Evolutionary conservation across 2,888 invertebrate genomes (phyloP).

Genomic region (Drosophila rellima): DNA sequence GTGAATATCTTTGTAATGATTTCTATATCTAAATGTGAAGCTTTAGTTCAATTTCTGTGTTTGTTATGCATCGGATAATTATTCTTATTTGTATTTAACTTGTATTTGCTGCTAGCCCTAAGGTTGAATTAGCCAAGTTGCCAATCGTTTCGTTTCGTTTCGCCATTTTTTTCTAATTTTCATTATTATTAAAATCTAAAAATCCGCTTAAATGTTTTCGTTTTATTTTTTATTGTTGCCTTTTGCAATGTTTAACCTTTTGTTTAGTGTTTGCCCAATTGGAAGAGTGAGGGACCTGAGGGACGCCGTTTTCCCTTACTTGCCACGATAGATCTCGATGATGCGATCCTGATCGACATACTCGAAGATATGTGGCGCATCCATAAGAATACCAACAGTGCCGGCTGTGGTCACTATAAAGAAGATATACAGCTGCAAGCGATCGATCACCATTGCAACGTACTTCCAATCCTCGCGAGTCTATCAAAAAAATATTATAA

Average conservation of each 20-base stretch:
- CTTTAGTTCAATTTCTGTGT: slow-evolving; percentile 43
- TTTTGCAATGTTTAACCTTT: slow-evolving; percentile 84
- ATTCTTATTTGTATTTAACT: slow-evolving; percentile 36
- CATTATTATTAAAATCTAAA: slow-evolving; percentile 70
- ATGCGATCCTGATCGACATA: slow-evolving; percentile 98
- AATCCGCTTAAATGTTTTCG: slow-evolving; percentile 66
- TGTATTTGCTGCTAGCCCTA: slow-evolving; percentile 32
- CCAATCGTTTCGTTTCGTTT: slow-evolving; percentile 33
- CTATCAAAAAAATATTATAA: too few relatives aligned
- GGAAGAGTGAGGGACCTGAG: slow-evolving; percentile 1
- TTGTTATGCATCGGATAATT: slow-evolving; percentile 36
- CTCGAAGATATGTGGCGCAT: slow-evolving; percentile 99
- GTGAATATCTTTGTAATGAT: slow-evolving; percentile 43
- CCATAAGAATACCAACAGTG: slow-evolving; percentile 98
- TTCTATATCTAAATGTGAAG: slow-evolving; percentile 60
- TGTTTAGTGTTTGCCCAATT: slow-evolving; percentile 23
- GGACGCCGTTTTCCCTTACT: slow-evolving; percentile 87
- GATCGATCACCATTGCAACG: slow-evolving; percentile 99
- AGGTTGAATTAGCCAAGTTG: slow-evolving; percentile 33
- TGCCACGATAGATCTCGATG: slow-evolving; percentile 97
- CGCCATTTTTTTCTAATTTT: slow-evolving; percentile 33
- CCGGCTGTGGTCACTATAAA: slow-evolving; percentile 98
- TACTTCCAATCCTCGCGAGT: slow-evolving; percentile 99
- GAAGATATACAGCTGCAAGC: slow-evolving; percentile 97
- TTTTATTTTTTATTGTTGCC: slow-evolving; percentile 81